These are phyloP conservation scores for Manis pentadactyla DNA, from an alignment of 2,797 vertebrate species.

Conservation along the genomic window DNA sequence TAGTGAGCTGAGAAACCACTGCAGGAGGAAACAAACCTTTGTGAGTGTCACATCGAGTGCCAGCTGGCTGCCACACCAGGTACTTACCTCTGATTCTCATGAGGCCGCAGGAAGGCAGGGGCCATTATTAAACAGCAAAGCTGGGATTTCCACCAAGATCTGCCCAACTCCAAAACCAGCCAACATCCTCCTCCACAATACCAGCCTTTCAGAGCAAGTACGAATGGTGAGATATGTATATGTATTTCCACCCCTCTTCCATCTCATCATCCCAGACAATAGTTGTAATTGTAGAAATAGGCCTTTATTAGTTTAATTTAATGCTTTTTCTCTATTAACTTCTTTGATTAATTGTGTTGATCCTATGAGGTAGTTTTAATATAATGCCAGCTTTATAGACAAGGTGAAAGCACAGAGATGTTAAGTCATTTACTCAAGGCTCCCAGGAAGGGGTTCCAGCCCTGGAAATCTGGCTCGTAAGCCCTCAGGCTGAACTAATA, in stretches of 20 bases:
- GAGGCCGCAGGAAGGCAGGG: neutral
- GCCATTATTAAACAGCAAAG: neutral
- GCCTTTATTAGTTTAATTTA: neutral
- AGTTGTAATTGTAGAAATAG: neutral
- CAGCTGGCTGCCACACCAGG: fast-evolving
- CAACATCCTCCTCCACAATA: neutral
- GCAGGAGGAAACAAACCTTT: neutral
- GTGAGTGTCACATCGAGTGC: neutral
- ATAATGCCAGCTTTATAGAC: neutral
- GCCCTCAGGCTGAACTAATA: neutral
- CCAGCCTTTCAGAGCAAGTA: neutral
- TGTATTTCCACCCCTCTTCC: neutral
- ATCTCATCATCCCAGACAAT: neutral
- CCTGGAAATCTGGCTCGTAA: neutral
- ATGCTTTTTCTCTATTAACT: neutral
- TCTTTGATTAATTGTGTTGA: neutral
- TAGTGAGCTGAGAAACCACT: neutral
- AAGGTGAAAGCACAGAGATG: neutral
- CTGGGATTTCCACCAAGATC: neutral
- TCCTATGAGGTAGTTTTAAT: neutral
- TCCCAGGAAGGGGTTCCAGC: neutral
- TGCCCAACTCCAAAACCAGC: neutral
- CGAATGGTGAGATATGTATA: fast-evolving
- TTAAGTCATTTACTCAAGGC: constrained; percentile 24
- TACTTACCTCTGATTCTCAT: neutral